Percentiles rank a stretch among this genome's conserved stretches.
phyloP scores from a whole-genome alignment of 1,140 invertebrate genomes.

The Psix sp. region DNA sequence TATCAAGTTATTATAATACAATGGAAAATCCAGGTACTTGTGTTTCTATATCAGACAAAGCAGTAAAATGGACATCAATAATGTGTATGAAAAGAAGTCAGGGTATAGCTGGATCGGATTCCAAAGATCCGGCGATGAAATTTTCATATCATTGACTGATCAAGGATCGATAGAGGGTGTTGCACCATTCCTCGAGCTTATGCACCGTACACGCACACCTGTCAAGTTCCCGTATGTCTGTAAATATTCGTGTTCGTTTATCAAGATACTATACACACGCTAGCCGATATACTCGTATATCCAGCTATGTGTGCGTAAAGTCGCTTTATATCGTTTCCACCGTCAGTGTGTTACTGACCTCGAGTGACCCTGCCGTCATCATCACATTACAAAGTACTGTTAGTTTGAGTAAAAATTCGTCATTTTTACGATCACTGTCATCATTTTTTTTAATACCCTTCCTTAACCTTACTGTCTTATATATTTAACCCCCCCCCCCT shows the following conservation, averaged over 20 bases:
- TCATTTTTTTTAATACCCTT: too few relatives aligned
- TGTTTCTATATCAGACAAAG: too few relatives aligned
- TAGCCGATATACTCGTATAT: conserved; percentile 13
- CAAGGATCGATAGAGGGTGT: conserved; percentile 60
- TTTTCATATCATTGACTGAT: conserved; percentile 60
- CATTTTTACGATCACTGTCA: conserved; percentile 6
- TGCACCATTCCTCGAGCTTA: conserved; percentile 43
- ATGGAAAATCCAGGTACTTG: too few relatives aligned
- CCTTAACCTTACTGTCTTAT: too few relatives aligned
- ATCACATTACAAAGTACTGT: conserved; percentile 67
- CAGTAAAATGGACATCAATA: neutral
- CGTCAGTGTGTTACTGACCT: conserved; percentile 76
- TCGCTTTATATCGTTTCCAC: conserved; percentile 62
- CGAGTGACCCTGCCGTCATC: conserved; percentile 73
- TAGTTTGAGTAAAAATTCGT: conserved; percentile 65
- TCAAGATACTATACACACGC: conserved; percentile 42
- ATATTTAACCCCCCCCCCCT: too few relatives aligned
- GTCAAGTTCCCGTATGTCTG: conserved; percentile 53
- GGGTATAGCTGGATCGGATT: neutral
- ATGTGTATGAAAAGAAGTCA: neutral
- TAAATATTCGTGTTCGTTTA: conserved; percentile 55
- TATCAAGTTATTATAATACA: too few relatives aligned
- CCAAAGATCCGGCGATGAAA: conserved; percentile 29
- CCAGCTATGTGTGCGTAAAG: conserved; percentile 43
- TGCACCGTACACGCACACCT: conserved; percentile 51